Evolutionary conservation across 2,797 vertebrate species (phyloP).

Genomic region (Acestrorhynchus altus): DNA sequence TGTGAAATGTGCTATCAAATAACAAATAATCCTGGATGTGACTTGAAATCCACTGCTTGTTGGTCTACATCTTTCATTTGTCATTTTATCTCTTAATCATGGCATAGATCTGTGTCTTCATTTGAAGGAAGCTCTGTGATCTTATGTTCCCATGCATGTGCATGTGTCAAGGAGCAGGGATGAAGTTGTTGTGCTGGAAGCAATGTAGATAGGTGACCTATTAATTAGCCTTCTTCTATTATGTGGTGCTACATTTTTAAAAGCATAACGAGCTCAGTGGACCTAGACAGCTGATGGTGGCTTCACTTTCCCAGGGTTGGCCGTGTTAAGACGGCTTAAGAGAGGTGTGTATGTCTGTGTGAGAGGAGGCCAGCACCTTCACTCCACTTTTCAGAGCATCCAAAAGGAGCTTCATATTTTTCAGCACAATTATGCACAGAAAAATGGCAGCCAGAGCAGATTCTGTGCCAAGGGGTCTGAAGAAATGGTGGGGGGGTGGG

Average conservation of each 20-base stretch:
- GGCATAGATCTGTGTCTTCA: slow-evolving; percentile 41
- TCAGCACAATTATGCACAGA: neutral
- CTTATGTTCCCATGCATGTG: slow-evolving; percentile 10
- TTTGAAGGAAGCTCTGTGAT: slow-evolving; percentile 46
- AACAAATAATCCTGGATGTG: neutral
- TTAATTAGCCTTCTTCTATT: slow-evolving; percentile 10
- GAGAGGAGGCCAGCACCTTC: slow-evolving; percentile 17
- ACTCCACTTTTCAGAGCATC: neutral
- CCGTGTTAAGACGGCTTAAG: neutral
- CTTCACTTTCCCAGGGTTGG: neutral
- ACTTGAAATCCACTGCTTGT: neutral
- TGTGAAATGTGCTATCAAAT: slow-evolving; percentile 2
- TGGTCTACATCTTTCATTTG: slow-evolving; percentile 43
- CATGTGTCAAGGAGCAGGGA: slow-evolving; percentile 17
- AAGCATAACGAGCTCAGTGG: neutral
- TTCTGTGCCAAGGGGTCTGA: slow-evolving; percentile 27
- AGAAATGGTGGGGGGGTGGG: neutral
- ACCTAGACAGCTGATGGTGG: slow-evolving; percentile 17
- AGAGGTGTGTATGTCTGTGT: neutral
- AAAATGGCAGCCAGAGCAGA: slow-evolving; percentile 28
- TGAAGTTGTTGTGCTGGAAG: slow-evolving; percentile 22
- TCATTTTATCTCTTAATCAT: slow-evolving; percentile 41
- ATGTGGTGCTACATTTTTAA: neutral
- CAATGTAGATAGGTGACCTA: slow-evolving; percentile 1
- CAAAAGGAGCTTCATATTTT: slow-evolving; percentile 12